Conservation (phyloP, 1,140 invertebrate species). For the Calephelis nemesis region DNA sequence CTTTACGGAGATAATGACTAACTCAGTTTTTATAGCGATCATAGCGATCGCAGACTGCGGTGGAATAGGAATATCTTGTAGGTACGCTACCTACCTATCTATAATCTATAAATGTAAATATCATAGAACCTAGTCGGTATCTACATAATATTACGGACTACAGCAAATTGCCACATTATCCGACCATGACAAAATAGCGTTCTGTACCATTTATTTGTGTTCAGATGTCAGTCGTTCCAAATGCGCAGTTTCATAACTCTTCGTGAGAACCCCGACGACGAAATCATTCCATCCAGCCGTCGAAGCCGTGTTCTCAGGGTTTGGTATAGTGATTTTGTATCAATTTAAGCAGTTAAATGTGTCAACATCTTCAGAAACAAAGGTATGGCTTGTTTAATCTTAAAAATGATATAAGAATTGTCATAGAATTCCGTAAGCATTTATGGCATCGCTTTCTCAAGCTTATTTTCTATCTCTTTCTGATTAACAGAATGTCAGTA, state of each 20-base stretch:
- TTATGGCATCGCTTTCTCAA: slow-evolving; percentile 78
- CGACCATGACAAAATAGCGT: slow-evolving; percentile 50
- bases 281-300: slow-evolving; percentile 78
- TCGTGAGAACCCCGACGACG: slow-evolving; percentile 77
- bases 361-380: slow-evolving; percentile 73
- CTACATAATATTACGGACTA: slow-evolving; percentile 32
- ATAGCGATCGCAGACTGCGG: no score
- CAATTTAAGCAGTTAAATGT: slow-evolving; percentile 67
- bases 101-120: no score
- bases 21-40: no score
- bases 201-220: slow-evolving; percentile 38
- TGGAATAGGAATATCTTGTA: no score
- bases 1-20: no score
- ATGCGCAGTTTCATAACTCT: slow-evolving; percentile 56
- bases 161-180: slow-evolving; percentile 63
- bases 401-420: slow-evolving; percentile 47
- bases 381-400: slow-evolving; percentile 56
- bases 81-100: no score
- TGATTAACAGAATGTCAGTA: slow-evolving; percentile 59
- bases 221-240: slow-evolving; percentile 43
- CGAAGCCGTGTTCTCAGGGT: slow-evolving; percentile 76
- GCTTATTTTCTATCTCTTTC: slow-evolving; percentile 67
- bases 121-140: slow-evolving; percentile 1
- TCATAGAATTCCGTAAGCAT: slow-evolving; percentile 64
- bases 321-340: slow-evolving; percentile 75